Evolutionary conservation across 2,888 invertebrate species (phyloP), one percentile per base, ranked within the genome.

Genomic region (Polyploca ridens): DNA sequence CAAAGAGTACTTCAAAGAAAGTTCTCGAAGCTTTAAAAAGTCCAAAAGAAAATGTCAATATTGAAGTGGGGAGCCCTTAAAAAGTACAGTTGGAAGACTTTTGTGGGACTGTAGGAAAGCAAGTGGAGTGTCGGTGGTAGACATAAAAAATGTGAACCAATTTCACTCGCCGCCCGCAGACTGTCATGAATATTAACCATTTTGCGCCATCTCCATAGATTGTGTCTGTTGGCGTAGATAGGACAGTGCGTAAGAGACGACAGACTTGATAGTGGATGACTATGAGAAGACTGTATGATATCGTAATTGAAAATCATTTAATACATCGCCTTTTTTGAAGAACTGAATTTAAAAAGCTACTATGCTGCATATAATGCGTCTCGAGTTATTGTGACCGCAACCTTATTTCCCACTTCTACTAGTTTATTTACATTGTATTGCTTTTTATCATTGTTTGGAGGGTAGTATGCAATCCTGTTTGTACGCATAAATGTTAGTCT

Each of bases 151-250:
- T 90, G 89, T 87, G 90, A 87, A 85, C 88, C 91, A 91, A 91
- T 91, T 90, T 86, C 88, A 88, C 87, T 89, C 84, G 85, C 83
- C 84, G 85, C 88, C 88, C 88, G 84, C 88, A 87, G 88, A 90
- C 85, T 89, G 89, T 82, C 90, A 91, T 92, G 91, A 92, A 92
- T 92, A 92, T 92, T 92, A 91, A 92, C 88, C 84, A 86, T 86
- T 90, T 90, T 82, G 87, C 87, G 86, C 81, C 82, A 75, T 69
- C 72, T 69, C 41, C 84, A 81, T 60, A 87, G 86, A 88, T 59
- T 74, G 78, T 49, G 27, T 41, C 33, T 67, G 61, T 62, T 72
- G 76, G 65, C 41, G 41, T 63, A 78, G 77, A 77, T 8, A 62
- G 11, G 70, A 59, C 73, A 65, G 35, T 35, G 35, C 4, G 4